Evolutionary conservation across 2,797 vertebrate genomes (phyloP).

Genomic region (Gymnothorax javanicus): DNA sequence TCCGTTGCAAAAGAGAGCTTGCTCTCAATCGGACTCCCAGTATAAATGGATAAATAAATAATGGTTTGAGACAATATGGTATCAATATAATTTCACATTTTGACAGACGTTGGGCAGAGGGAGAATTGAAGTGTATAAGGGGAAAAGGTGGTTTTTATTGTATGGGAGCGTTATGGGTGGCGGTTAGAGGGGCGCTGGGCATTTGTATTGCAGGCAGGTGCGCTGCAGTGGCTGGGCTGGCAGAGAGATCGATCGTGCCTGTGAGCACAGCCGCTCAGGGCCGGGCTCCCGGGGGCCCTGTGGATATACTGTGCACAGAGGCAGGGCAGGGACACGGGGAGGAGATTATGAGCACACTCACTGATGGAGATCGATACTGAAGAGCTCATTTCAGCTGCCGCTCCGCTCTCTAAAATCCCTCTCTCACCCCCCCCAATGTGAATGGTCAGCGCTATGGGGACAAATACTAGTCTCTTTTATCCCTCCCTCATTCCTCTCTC

Average conservation of each 20-base stretch:
- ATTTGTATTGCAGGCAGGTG: constrained; percentile 55
- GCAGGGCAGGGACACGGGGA: constrained; percentile 65
- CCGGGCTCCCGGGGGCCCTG: constrained; percentile 53
- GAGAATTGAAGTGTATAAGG: no score
- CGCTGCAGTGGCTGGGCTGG: constrained; percentile 45
- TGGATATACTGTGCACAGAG: constrained; percentile 54
- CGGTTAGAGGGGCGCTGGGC: constrained; percentile 19
- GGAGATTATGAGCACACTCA: constrained; percentile 65
- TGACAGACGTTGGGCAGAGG: no score
- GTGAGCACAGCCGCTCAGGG: constrained; percentile 62
- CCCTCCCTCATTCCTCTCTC: constrained; percentile 19
- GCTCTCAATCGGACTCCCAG: no score
- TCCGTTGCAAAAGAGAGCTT: no score
- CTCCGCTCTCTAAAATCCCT: neutral
- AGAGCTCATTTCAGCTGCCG: constrained; percentile 40
- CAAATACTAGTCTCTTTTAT: neutral
- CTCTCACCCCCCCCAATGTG: neutral
- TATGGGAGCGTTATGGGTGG: neutral
- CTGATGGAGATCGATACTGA: constrained; percentile 64
- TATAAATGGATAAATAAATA: no score
- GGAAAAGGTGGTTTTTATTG: no score
- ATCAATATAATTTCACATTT: no score
- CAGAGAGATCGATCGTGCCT: constrained; percentile 64
- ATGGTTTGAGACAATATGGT: no score
- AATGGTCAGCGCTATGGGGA: neutral